These are phyloP conservation scores for Peromyscus polionotus DNA, from an alignment of 2,113 vertebrate species.

Conservation along the genomic window DNA sequence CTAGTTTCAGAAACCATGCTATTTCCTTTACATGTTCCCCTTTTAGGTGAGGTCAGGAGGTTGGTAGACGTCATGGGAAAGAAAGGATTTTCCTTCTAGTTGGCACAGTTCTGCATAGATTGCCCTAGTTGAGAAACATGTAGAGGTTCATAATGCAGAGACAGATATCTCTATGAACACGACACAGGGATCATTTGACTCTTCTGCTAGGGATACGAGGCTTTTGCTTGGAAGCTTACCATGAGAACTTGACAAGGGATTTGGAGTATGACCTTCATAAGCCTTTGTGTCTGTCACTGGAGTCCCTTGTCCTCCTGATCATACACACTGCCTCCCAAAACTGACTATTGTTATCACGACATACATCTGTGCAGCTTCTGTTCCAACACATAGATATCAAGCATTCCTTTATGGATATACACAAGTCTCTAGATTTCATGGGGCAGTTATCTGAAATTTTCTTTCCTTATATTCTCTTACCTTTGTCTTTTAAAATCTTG, in stretches of 20 bases:
- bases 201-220: neutral
- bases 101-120: neutral
- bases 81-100: neutral
- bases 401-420: neutral
- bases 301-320: neutral
- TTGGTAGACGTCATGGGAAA: neutral
- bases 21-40: neutral
- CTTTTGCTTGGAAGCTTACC: neutral
- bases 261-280: neutral
- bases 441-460: neutral
- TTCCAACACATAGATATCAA: neutral
- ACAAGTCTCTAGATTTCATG: neutral
- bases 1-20: too few relatives aligned
- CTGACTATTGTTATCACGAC: neutral
- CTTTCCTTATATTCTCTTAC: neutral
- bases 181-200: neutral
- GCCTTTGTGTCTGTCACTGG: accelerated
- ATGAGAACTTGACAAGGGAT: neutral
- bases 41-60: neutral
- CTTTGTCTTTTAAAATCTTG: neutral
- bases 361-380: neutral
- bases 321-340: neutral
- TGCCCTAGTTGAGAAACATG: neutral
- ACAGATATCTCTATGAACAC: neutral
- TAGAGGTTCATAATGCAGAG: neutral